These are phyloP conservation scores for Idaea biselata DNA, from an alignment of 2,888 invertebrate genomes.

Conservation along the genomic window DNA sequence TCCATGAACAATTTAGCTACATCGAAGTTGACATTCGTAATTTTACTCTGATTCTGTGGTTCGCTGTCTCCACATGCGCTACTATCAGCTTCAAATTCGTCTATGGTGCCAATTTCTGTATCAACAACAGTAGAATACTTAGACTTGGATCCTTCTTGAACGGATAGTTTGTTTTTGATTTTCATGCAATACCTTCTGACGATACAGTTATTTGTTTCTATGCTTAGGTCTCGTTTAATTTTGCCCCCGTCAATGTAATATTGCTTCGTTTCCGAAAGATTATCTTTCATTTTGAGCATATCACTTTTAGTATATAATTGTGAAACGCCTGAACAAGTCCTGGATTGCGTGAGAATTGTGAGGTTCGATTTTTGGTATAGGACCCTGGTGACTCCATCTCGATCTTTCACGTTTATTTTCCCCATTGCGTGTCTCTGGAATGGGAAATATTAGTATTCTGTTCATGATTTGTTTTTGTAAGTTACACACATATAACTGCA, in stretches of 20 bases:
- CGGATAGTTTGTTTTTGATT: conserved; percentile 41
- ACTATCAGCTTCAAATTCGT: conserved; percentile 40
- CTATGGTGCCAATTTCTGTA: conserved; percentile 43
- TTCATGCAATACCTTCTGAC: conserved; percentile 52
- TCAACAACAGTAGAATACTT: conserved; percentile 43
- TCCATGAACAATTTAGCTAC: conserved; percentile 51
- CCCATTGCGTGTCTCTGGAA: conserved; percentile 61
- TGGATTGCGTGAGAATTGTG: conserved; percentile 45
- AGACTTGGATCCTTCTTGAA: conserved; percentile 39
- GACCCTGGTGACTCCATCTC: conserved; percentile 40
- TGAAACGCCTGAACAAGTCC: conserved; percentile 48
- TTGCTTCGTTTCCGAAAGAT: conserved; percentile 34
- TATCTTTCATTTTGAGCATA: conserved; percentile 43
- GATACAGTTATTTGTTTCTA: conserved; percentile 64
- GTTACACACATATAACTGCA: too few species aligned
- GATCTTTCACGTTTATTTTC: conserved; percentile 36
- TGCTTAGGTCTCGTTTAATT: conserved; percentile 58
- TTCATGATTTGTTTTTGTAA: conserved; percentile 34
- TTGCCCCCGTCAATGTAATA: conserved; percentile 41
- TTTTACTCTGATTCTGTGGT: conserved; percentile 17
- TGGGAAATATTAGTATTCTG: conserved; percentile 64
- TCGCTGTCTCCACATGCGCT: conserved; percentile 56
- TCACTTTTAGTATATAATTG: conserved; percentile 43
- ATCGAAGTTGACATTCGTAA: conserved; percentile 37
- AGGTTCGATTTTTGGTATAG: conserved; percentile 57